These are phyloP conservation scores for Nemapogon koenigi DNA, from an alignment of 2,888 invertebrate genomes.

Conservation along the genomic window DNA sequence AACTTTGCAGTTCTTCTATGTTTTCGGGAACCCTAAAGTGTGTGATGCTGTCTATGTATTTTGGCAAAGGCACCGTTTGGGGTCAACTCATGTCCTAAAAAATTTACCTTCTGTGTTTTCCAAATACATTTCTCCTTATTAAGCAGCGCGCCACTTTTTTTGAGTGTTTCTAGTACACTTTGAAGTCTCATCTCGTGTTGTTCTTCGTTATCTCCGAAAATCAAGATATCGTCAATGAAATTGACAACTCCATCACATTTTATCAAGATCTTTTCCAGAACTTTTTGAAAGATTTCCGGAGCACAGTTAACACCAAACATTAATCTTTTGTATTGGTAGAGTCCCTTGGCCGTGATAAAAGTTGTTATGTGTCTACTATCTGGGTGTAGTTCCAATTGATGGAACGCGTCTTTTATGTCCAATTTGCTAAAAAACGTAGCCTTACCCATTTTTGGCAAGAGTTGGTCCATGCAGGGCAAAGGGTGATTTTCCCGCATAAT, in stretches of 20 bases:
- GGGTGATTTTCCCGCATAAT: too few species aligned
- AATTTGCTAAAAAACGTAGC: conserved; percentile 14
- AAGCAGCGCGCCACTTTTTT: conserved; percentile 13
- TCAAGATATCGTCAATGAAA: conserved; percentile 31
- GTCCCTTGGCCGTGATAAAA: conserved; percentile 27
- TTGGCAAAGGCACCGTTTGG: conserved; percentile 19
- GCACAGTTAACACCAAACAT: conserved; percentile 36
- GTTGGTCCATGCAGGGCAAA: conserved; percentile 14
- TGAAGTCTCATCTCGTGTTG: conserved; percentile 24
- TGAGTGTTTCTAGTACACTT: conserved; percentile 14
- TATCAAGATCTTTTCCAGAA: conserved; percentile 25
- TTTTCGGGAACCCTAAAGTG: conserved; percentile 20
- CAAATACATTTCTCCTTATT: conserved; percentile 24
- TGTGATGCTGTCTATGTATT: conserved; percentile 17
- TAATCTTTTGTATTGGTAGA: conserved; percentile 31
- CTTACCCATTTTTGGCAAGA: conserved; percentile 18
- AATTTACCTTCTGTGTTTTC: conserved; percentile 17
- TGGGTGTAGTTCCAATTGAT: conserved; percentile 7
- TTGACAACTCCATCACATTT: conserved; percentile 28
- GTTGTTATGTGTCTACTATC: conserved; percentile 20
- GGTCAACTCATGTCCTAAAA: conserved; percentile 23
- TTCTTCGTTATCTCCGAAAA: conserved; percentile 21
- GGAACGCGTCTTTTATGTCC: conserved; percentile 12
- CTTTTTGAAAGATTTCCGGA: conserved; percentile 37
- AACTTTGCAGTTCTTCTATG: conserved; percentile 14